Percentiles rank a stretch among this genome's conserved stretches.
These are phyloP conservation scores for Saguinus imperator DNA, from an alignment of 2,113 vertebrate genomes.

Conservation along the genomic window DNA sequence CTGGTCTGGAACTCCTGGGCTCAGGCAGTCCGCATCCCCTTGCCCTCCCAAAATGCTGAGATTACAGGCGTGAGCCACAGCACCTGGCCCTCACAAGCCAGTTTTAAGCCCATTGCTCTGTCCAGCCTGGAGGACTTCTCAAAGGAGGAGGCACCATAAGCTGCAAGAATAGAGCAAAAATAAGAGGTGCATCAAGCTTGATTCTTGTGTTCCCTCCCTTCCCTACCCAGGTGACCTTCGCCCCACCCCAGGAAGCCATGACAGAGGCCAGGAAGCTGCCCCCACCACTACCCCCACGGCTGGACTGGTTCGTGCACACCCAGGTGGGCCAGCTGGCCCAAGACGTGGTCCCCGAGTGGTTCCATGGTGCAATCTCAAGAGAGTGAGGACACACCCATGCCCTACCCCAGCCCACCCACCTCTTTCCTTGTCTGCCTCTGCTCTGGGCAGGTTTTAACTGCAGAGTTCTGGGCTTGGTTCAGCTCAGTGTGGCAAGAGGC, in stretches of 20 bases:
- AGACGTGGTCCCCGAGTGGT: constrained; percentile 87
- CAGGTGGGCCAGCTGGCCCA: constrained; percentile 80
- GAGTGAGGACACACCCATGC: constrained; percentile 80
- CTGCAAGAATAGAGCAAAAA: neutral
- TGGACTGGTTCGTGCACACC: constrained; percentile 84
- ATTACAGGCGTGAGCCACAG: too few relatives aligned
- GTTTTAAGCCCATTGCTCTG: neutral
- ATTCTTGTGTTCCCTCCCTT: neutral
- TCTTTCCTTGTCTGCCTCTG: neutral
- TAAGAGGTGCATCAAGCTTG: neutral
- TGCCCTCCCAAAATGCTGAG: too few relatives aligned
- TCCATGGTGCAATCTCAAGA: constrained; percentile 89
- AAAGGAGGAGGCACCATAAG: neutral
- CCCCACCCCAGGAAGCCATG: neutral
- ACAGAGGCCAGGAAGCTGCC: neutral
- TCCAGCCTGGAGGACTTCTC: neutral
- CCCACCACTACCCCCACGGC: constrained; percentile 37
- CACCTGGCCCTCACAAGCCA: neutral
- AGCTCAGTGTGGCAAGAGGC: neutral
- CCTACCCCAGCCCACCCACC: neutral
- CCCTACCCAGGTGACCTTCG: neutral
- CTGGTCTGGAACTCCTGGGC: too few relatives aligned
- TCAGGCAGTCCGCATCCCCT: too few relatives aligned
- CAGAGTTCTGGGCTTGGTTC: neutral
- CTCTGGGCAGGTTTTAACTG: neutral